Evolutionary conservation across 2,888 invertebrate genomes (phyloP), one percentile per base, ranked within the genome.

Genomic region (Conchocele bisecta): DNA sequence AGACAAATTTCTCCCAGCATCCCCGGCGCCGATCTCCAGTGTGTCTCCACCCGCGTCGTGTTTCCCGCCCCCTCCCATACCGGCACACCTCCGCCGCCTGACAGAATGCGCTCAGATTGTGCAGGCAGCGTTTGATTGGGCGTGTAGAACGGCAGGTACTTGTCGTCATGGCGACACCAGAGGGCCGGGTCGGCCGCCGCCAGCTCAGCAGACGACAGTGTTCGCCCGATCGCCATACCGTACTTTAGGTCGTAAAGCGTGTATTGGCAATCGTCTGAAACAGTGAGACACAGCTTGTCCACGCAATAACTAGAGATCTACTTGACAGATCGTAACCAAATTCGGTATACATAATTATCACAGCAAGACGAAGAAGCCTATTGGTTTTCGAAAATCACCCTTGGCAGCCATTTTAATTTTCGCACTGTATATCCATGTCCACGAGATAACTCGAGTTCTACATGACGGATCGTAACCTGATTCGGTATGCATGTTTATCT

Each of bases 1-100:
- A 66, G 3, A 85, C 81, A 33, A 84, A 82, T 29, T 81, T 73
- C 57, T 80, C 75, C 86, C 86, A 86, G 59, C 88, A 88, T 2
- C 77, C 81, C 63, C 84, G 83, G n/a, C 82, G 80, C 24, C 76
- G 71, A 46, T 83, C 83, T 9, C 83, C 82, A 59, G 73, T 76
- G 29, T 56, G 57, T 51, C 72, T 81, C 11, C 61, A 46, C n/a
- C 41, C 48, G 26, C 73, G 68, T 26, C 41, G 48, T 28, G 72
- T 70, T 26, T 65, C 65, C 17, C 48, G 50, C 15, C 67, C 46
- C 26, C 66, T 81, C 33, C 68, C 81, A 24, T 78, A 72, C 41
- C 74, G 74, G 46, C 86, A 87, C 11, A 58, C 67, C 39, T 67
- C 63, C 17, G 76, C 67, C 7, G 75, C 69, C 67, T 83, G 77